Evolutionary conservation across 64 coral and sea anemone species (phyloP).

Genomic region (Dendronephthya gigantea): DNA sequence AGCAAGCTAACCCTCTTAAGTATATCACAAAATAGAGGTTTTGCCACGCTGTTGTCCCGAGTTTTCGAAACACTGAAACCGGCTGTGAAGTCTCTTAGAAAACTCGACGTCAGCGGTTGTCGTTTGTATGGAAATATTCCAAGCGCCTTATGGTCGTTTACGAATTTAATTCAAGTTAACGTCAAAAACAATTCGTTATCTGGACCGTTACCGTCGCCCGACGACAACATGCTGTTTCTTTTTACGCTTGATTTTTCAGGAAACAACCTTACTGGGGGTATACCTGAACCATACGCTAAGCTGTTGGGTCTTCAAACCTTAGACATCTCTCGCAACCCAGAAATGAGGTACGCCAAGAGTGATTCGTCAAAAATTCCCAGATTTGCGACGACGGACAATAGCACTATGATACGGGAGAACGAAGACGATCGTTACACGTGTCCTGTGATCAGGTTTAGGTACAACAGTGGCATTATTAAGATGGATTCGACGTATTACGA

Average conservation of each 20-base stretch:
- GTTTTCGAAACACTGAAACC: too few species aligned
- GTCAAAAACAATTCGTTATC: conserved; percentile 29
- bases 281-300: conserved; percentile 14
- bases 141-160: conserved; percentile 5
- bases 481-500: conserved; percentile 56
- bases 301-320: conserved; percentile 26
- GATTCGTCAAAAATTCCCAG: conserved; percentile 10
- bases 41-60: too few species aligned
- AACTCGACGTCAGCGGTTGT: conserved; percentile 40
- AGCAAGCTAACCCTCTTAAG: too few species aligned
- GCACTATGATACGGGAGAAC: background rate
- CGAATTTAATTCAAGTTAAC: conserved; percentile 40
- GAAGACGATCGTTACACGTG: conserved; percentile 7
- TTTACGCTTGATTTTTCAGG: conserved; percentile 31
- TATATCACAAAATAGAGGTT: too few species aligned
- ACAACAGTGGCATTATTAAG: conserved; percentile 49
- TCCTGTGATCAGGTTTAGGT: conserved; percentile 34
- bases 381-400: conserved; percentile 19
- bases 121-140: conserved; percentile 25
- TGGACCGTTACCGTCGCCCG: conserved; percentile 14
- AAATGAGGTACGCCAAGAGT: conserved; percentile 16
- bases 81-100: background rate
- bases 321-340: conserved; percentile 37
- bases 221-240: conserved; percentile 32
- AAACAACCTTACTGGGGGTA: conserved; percentile 24